Evolutionary conservation across 2,113 vertebrate species (phyloP), one percentile per base, ranked within the genome.

Genomic region (Chloebia gouldiae): DNA sequence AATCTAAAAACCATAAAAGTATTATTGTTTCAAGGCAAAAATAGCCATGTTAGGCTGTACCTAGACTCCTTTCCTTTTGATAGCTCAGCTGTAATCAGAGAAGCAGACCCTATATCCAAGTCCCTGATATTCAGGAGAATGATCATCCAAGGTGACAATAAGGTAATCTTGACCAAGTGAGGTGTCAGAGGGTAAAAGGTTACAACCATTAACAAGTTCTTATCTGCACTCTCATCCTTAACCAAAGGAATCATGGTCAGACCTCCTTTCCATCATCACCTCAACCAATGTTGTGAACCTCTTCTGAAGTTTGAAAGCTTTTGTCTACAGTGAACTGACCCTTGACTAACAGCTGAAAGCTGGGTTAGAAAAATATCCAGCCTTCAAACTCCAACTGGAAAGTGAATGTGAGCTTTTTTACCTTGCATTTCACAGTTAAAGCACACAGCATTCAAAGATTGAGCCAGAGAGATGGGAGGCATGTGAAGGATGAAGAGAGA

Each of bases 291-390:
- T 82, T 87, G 25, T 8, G 6, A 76, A 90, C 47, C 39, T 80
- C 30, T 86, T 87, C 75, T 88, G 71, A 94, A 80, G 47, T 90
- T 86, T 94, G 94, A 91, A 86, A 91, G 90, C 64, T 95, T 95
- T 93, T 91, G 69, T 82, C 90, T 95, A 17, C 65, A 49, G 82
- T 77, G 60, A 64, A 28, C 79, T 95, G 71, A 96, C 85, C 90
- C 88, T 92, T 4, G 2, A 84, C 68, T 92, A 93, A 88, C 65
- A 95, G 40, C 82, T 96, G 80, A 93, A 94, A 88, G 44, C 60
- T 77, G 68, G 19, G 17, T 70, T 93, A 75, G 60, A 63, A 79
- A 94, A 79, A 92, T 68, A 84, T 33, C n/a, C 47, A 86, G 51
- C 79, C 64, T 95, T 86, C 65, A 51, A 63, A 75, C 81, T 92